A percentile compares a stretch with the other conserved stretches of the same genome.
Conservation (phyloP, 2,888 invertebrate genomes). For the Drosophila hamatofila region DNA sequence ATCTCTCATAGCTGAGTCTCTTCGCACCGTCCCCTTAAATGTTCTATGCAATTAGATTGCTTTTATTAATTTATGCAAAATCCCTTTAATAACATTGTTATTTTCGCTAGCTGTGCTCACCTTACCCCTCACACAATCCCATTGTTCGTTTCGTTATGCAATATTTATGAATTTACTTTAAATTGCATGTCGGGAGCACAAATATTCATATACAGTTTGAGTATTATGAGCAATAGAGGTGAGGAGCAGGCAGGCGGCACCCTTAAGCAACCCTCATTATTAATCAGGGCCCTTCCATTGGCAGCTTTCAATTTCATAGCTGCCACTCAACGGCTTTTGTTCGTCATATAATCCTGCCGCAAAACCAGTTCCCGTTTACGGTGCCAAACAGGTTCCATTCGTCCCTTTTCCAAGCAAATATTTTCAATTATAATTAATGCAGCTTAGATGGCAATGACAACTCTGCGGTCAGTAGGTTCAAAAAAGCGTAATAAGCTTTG, state of each 20-base stretch:
- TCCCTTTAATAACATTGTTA: constrained; percentile 16
- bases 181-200: constrained; percentile 17
- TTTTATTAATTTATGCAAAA: constrained; percentile 1
- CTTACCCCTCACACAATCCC: neutral
- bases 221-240: neutral
- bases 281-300: constrained; percentile 3
- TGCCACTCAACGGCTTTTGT: constrained; percentile 34
- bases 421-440: constrained; percentile 64
- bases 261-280: constrained; percentile 30
- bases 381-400: neutral
- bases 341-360: constrained; percentile 25
- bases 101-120: constrained; percentile 9
- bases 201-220: constrained; percentile 1
- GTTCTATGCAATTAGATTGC: neutral
- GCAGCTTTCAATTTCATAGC: constrained; percentile 37
- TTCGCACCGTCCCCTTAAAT: neutral
- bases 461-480: constrained; percentile 52
- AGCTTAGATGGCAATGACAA: constrained; percentile 60
- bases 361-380: constrained; percentile 7
- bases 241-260: constrained; percentile 3
- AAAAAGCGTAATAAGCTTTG: constrained; percentile 50
- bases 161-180: constrained; percentile 21
- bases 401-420: constrained; percentile 9
- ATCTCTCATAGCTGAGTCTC: neutral
- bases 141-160: neutral